Evolutionary conservation across 2,888 invertebrate species (phyloP), one percentile per base, ranked within the genome.

Genomic region (Rotaria sp.): DNA sequence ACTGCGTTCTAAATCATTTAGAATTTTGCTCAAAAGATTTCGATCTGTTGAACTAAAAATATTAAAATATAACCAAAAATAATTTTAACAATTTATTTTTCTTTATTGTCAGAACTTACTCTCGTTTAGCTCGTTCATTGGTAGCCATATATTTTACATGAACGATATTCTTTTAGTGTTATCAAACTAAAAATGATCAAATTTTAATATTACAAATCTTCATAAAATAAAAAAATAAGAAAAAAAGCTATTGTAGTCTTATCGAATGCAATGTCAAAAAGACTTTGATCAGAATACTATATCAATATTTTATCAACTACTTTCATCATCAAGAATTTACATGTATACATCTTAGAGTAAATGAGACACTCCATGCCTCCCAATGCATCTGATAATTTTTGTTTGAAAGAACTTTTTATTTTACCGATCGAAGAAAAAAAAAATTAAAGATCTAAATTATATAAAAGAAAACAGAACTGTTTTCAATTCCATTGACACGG

Each of bases 121-220:
- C 75, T 38, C 75, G 75, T 41, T 75, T 75, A 13, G 67, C 35
- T 75, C 75, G 41, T 75, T 75, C 75, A n/a, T 75, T 75, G 5
- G n/a, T 35, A 41, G 75, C 41, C 75, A 75, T 75, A 41, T 45
- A 5, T 52, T 21, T 52, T 24, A 52, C 52, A 52, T 52, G 3
- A 8, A 52, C 52, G 4, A 24, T 21, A 5, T 52, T 52, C 52
- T 52, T 52, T 52, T 52, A 24, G 3, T 52, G 21, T 4, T 52
- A 52, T 75, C 35, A 7, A 18, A 30, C 30, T 30, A 18, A 30
- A 30, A 30, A 15, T 30, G 35, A 67, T 15, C 30, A 35, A 67
- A 35, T 30, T 35, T 15, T 18, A 67, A 11, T 1, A 35, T 18
- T 35, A 18, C 11, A n/a, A 67, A 67, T n/a, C 3, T 30, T 1